Conservation (phyloP, 2,888 invertebrate genomes). For the Volucella inanis region DNA sequence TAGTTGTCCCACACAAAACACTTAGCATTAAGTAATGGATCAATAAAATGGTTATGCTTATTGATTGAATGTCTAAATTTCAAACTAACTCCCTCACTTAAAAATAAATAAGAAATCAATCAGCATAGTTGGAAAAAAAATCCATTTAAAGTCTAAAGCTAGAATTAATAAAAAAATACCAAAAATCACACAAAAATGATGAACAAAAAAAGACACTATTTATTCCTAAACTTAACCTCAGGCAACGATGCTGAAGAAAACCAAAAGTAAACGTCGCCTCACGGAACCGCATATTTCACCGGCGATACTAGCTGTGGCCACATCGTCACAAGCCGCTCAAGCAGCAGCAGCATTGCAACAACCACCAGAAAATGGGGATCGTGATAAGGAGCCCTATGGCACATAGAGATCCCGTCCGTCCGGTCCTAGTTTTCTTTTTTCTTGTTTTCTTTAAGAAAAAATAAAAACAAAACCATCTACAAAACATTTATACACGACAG, state of each 20-base stretch:
- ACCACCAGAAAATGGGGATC: constrained; percentile 86
- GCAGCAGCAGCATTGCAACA: constrained; percentile 75
- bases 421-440: constrained; percentile 83
- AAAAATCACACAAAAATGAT: background rate
- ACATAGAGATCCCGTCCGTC: constrained; percentile 82
- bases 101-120: constrained; percentile 18
- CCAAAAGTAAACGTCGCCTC: constrained; percentile 98
- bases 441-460: constrained; percentile 82
- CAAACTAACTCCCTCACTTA: background rate
- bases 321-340: constrained; percentile 78
- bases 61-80: constrained; percentile 18
- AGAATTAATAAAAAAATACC: constrained; percentile 19
- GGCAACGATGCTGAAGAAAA: constrained; percentile 99
- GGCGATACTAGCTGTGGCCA: constrained; percentile 80
- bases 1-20: constrained; percentile 53
- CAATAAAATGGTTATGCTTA: constrained; percentile 54
- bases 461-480: constrained; percentile 37
- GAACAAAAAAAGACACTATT: constrained; percentile 33
- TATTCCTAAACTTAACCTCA: constrained; percentile 82
- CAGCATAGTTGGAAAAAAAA: constrained; percentile 22
- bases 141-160: constrained; percentile 2
- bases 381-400: constrained; percentile 81
- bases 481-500: constrained; percentile 12
- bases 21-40: constrained; percentile 48
- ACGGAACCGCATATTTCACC: constrained; percentile 90